These are phyloP conservation scores for Diacarnus erythraeanus DNA, from an alignment of 37 sponge, comb jelly and placozoan genomes.

Conservation along the genomic window DNA sequence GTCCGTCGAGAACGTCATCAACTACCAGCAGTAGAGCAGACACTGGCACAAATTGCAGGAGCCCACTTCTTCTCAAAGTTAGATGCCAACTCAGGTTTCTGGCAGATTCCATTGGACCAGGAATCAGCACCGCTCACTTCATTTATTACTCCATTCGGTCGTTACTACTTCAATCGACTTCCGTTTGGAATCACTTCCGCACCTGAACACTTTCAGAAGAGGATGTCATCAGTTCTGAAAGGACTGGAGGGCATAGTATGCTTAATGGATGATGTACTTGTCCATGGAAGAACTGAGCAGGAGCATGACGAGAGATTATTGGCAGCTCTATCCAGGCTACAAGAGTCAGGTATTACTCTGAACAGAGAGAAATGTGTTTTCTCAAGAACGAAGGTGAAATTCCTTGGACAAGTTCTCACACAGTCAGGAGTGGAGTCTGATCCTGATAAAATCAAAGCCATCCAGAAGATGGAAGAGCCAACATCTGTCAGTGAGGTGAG, in stretches of 20 bases:
- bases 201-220: not conserved
- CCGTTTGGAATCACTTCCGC: too few species aligned
- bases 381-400: too few species aligned
- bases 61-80: too few species aligned
- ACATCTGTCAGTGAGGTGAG: not conserved
- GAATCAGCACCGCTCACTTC: too few species aligned
- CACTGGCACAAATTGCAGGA: conserved; percentile 37
- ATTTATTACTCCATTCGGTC: conserved; percentile 57
- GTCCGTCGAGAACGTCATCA: too few species aligned
- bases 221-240: not conserved
- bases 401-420: conserved; percentile 10
- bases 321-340: too few species aligned
- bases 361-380: too few species aligned
- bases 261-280: conserved; percentile 8
- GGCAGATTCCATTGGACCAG: too few species aligned
- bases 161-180: conserved; percentile 36
- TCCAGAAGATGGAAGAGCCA: not conserved
- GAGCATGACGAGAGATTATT: too few species aligned
- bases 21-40: conserved; percentile 55
- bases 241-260: not conserved
- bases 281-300: too few species aligned
- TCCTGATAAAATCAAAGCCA: conserved; percentile 1
- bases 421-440: not conserved
- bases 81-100: too few species aligned
- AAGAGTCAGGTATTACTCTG: too few species aligned